Percentiles rank a stretch among this genome's conserved stretches.
These are phyloP conservation scores for Calyptommatus sinebrachiatus DNA, from an alignment of 2,113 vertebrate species.

Conservation along the genomic window DNA sequence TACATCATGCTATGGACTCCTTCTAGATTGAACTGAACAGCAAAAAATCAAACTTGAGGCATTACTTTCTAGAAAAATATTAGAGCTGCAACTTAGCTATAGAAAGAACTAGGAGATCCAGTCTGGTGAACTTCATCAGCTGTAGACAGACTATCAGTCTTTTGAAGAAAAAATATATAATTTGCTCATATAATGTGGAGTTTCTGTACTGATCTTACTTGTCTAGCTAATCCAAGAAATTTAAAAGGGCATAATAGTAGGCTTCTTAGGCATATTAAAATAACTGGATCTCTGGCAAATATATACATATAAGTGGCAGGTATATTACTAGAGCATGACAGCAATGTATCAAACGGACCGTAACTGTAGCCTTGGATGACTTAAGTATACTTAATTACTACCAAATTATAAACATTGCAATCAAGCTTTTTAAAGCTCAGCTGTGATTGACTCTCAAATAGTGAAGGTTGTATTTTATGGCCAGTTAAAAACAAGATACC, in stretches of 20 bases:
- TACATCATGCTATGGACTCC: too few species aligned
- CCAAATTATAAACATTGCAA: neutral
- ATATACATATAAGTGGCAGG: neutral
- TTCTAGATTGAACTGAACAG: too few species aligned
- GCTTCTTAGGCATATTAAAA: neutral
- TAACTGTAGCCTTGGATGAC: neutral
- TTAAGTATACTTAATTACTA: slow-evolving; percentile 7
- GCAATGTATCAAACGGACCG: neutral
- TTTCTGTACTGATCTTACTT: too few species aligned
- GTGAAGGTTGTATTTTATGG: slow-evolving; percentile 32
- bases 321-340: neutral
- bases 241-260: neutral
- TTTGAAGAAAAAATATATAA: too few species aligned
- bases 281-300: neutral
- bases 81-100: too few species aligned
- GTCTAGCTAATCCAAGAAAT: too few species aligned
- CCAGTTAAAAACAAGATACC: slow-evolving; percentile 20
- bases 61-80: too few species aligned
- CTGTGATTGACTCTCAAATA: slow-evolving; percentile 11
- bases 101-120: too few species aligned
- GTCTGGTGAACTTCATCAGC: too few species aligned
- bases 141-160: too few species aligned
- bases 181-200: too few species aligned
- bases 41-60: too few species aligned
- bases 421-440: slow-evolving; percentile 8